A percentile compares a stretch with the other conserved stretches of the same genome.
Conservation (phyloP, 2,797 vertebrate genomes). For the Tapirus indicus region DNA sequence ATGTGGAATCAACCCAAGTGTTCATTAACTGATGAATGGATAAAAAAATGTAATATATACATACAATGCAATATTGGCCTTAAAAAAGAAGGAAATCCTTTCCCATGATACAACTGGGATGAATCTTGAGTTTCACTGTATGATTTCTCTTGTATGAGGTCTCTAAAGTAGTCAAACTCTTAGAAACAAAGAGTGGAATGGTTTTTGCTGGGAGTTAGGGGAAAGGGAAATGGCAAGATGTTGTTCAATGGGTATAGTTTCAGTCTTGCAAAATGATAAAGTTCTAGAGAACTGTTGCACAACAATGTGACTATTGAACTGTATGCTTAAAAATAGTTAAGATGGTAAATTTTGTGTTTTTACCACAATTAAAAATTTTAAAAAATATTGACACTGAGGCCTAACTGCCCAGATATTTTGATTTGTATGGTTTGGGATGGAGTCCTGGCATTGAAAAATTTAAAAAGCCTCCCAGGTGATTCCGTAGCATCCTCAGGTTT, state of each 20-base stretch:
- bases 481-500: neutral
- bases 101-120: neutral
- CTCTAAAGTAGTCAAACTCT: neutral
- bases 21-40: neutral
- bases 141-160: slow-evolving; percentile 26
- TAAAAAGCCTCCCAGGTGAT: neutral
- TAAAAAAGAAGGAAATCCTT: neutral
- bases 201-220: neutral
- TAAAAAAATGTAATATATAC: neutral
- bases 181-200: slow-evolving; percentile 15
- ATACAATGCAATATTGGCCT: neutral
- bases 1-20: neutral
- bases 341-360: neutral
- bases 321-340: slow-evolving; percentile 39
- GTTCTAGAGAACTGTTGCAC: neutral
- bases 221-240: neutral
- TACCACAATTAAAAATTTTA: neutral
- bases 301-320: neutral
- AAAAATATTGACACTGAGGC: neutral
- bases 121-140: neutral
- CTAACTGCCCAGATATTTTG: neutral
- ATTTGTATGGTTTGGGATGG: slow-evolving; percentile 1
- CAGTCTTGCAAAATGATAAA: neutral
- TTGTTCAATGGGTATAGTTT: neutral
- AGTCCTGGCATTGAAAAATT: neutral